Evolutionary conservation across 2,113 vertebrate species (phyloP), one percentile per base, ranked within the genome.

Genomic region (Ia io): DNA sequence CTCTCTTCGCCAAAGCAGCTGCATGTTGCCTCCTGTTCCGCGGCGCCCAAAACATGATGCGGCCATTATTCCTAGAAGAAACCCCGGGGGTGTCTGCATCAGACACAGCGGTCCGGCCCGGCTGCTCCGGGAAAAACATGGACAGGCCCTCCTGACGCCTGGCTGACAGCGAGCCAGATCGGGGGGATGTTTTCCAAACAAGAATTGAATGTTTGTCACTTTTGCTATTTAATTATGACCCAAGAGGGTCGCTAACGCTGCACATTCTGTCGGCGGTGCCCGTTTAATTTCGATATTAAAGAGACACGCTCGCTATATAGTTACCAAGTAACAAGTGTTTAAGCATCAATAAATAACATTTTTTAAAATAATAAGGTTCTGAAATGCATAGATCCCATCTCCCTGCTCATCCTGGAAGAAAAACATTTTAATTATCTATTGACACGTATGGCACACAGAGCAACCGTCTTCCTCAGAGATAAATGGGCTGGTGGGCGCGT

Each of bases 401-500:
- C 79, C 40, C 71, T 69, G 95, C 61, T 97, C 92, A 79, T 97
- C 92, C 63, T 96, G 88, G 84, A 96, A 92, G 92, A 96, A 94
- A 95, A 97, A 96, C 94, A 92, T 77, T 95, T 94, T 96, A 97
- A 97, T 94, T 88, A 97, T 88, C 83, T 97, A 97, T 97, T 63
- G 91, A 91, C 95, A 96, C 1, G 9, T 95, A 95, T 97, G 94
- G 92, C 79, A 79, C 74, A 67, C 59, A 61, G 84, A 95, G 90
- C 22, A 80, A 84, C 87, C 32, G 2, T 86, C 65, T 94, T 95
- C 93, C 94, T 76, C 71, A 97, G 97, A 96, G 84, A 92, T 92
- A 88, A 84, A 84, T 83, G 85, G n/a, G 49, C 91, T 96, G 76
- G 95, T 84, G 90, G 90, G 37, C 44, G 4, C 97, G 90, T 51